A percentile compares a stretch with the other conserved stretches of the same genome.
These are phyloP conservation scores for Chinchilla lanigera DNA, from an alignment of 2,113 vertebrate species.

Conservation along the genomic window DNA sequence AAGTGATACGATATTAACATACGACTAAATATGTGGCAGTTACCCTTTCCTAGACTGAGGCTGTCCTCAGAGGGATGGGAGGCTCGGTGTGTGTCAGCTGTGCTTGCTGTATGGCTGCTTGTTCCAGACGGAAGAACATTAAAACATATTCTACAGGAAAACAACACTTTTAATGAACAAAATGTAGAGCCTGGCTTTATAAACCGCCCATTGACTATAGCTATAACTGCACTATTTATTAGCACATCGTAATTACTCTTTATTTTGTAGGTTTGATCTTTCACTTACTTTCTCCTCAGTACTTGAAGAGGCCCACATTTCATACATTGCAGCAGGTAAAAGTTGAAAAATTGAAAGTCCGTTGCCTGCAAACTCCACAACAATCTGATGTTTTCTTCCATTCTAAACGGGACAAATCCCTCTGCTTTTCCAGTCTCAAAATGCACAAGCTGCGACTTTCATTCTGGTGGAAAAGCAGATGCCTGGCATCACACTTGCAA, in stretches of 20 bases:
- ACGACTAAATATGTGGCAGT: not conserved
- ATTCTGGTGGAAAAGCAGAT: not conserved
- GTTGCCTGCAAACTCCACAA: not conserved
- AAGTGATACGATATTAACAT: not conserved
- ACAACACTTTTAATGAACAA: not conserved
- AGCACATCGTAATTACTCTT: slow-evolving; percentile 21
- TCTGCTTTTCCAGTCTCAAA: not conserved
- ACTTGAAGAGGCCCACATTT: not conserved
- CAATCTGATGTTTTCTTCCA: not conserved
- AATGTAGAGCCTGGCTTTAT: not conserved
- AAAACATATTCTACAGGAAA: not conserved
- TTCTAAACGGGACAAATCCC: not conserved
- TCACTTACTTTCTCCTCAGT: not conserved
- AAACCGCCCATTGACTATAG: not conserved
- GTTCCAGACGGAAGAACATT: slow-evolving; percentile 41
- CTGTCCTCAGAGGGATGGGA: not conserved
- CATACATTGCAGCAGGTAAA: not conserved
- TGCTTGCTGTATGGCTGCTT: not conserved
- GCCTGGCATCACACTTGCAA: not conserved
- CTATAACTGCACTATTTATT: not conserved
- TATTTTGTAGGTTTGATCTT: not conserved
- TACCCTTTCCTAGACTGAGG: not conserved
- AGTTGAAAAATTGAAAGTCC: not conserved
- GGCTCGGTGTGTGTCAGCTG: not conserved
- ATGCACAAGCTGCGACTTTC: not conserved